These are phyloP conservation scores for Leptosomus discolor DNA, from an alignment of 2,113 vertebrate genomes.

Conservation along the genomic window DNA sequence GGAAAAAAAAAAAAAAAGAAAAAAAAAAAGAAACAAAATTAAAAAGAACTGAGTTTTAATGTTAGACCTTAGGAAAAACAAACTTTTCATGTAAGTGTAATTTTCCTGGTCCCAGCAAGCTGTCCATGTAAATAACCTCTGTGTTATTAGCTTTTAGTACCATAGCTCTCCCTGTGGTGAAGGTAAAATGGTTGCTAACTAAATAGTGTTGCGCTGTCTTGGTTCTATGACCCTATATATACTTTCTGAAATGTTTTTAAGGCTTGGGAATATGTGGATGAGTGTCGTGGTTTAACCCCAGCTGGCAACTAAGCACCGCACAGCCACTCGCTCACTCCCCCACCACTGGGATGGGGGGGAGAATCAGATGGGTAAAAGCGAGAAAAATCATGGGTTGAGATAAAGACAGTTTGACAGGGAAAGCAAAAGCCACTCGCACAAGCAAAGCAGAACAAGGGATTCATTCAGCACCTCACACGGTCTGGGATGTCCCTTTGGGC, in stretches of 20 bases:
- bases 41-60: neutral
- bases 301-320: too few species aligned
- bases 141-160: neutral
- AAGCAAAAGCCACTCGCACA: too few species aligned
- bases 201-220: neutral
- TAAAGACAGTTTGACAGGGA: too few species aligned
- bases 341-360: too few species aligned
- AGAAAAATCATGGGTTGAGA: too few species aligned
- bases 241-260: neutral
- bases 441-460: too few species aligned
- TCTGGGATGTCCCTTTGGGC: too few species aligned
- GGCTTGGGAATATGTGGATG: neutral
- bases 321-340: too few species aligned
- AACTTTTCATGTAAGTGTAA: neutral
- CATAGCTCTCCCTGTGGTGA: neutral
- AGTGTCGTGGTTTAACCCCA: too few species aligned
- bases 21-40: neutral
- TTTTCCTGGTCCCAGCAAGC: neutral
- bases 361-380: too few species aligned
- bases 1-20: too few species aligned
- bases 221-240: neutral
- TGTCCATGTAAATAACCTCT: conserved; percentile 17
- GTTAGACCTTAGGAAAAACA: conserved; percentile 15
- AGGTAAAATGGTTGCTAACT: neutral
- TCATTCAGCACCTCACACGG: too few species aligned